Evolutionary conservation across 1,140 invertebrate genomes (phyloP).

Genomic region (Drosophila quadrilineata): DNA sequence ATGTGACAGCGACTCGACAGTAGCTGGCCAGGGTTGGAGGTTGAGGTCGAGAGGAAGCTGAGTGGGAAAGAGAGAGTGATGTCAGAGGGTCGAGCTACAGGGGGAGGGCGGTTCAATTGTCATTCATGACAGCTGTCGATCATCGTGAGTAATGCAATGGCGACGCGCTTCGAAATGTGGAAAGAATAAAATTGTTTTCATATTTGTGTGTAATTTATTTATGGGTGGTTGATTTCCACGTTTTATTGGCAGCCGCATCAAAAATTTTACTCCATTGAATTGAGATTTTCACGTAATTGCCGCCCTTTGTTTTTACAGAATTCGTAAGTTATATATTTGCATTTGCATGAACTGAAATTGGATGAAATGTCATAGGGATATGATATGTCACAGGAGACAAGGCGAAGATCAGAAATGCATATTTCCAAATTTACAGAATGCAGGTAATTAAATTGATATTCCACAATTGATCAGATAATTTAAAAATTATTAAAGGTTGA

Average conservation of each 20-base stretch:
- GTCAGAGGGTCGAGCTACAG: no score
- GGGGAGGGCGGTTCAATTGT: slow-evolving; percentile 72
- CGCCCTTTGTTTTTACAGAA: slow-evolving; percentile 70
- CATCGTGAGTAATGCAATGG: slow-evolving; percentile 52
- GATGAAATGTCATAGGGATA: slow-evolving; percentile 6
- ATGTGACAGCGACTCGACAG: neutral
- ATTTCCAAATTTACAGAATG: neutral
- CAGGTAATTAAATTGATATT: no score
- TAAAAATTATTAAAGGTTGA: no score
- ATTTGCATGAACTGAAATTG: slow-evolving; percentile 51
- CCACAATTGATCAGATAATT: no score
- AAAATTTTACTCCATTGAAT: slow-evolving; percentile 29
- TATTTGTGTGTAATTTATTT: slow-evolving; percentile 40
- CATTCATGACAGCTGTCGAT: slow-evolving; percentile 78
- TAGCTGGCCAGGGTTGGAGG: neutral
- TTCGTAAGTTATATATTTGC: slow-evolving; percentile 62
- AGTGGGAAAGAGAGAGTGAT: no score
- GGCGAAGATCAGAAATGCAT: neutral
- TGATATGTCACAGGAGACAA: slow-evolving; percentile 19
- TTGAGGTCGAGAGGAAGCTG: neutral
- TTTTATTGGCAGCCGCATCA: slow-evolving; percentile 35
- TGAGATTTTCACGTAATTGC: slow-evolving; percentile 57
- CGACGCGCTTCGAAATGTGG: no score
- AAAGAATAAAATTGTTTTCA: slow-evolving; percentile 43
- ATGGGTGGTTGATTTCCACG: slow-evolving; percentile 53